Evolutionary conservation across 92 coral and sea anemone species (phyloP), one percentile per base, ranked within the genome.

Genomic region (Siderastrea radians): DNA sequence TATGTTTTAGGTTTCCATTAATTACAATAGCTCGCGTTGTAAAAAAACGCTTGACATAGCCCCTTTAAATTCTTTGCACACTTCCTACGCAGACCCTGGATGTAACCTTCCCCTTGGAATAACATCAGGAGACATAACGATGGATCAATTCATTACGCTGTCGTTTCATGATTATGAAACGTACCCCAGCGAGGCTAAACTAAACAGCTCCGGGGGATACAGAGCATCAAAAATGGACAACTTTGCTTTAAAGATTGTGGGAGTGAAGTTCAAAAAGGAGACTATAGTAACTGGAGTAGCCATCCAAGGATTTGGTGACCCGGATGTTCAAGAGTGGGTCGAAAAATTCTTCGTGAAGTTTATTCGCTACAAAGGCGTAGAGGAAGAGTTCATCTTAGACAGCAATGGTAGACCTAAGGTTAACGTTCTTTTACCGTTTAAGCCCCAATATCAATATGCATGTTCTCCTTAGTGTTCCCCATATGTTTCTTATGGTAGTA

Each of bases 271-370:
- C 64, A 72, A 90, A 6, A 82, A 82, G 8, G 91, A 93, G 87
- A 93, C 93, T 5, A 74, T 93, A 13, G 86, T 93, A n/a, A 93
- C 96, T 8, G 96, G 93, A 13, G 86, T 93, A 10, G 96, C 93
- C 10, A 93, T 90, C 1, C 96, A 93, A 68, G 96, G 96, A 47
- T 93, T 75, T 78, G 96, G 96, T 0, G 89, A 90, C 64, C 73
- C 75, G 7, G 59, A 46, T 0, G 67, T 62, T n/a, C 8, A 72
- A 17, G 91, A 87, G 49, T 93, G 96, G 96, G 91, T 93, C 19
- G 79, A 47, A 3, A 0, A 65, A 43, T 85, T 66, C 77, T 2
- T 7, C 14, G 68, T 85, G 8, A 45, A 54, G 14, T 77, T 67
- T 16, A 47, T 14, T 12, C 79, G 82, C 12, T 46, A 61, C 10